Evolutionary conservation across 1,140 invertebrate genomes (phyloP).

Genomic region (Bombyx mori): DNA sequence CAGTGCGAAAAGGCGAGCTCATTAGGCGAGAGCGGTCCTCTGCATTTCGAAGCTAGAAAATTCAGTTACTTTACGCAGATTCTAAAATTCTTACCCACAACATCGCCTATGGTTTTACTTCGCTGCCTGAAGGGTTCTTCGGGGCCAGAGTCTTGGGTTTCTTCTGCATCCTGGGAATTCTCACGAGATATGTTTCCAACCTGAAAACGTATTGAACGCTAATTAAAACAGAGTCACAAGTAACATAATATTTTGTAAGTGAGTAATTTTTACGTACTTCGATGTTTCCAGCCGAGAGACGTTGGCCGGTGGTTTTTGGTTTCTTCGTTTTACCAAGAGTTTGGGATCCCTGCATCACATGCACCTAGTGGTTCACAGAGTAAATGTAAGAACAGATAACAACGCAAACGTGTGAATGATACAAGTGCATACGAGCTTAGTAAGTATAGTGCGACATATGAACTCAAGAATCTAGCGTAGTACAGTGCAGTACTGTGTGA

Average conservation of each 20-base stretch:
- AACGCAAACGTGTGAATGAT: too few relatives aligned
- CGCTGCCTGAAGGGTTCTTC: slow-evolving; percentile 81
- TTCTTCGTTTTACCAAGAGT: slow-evolving; percentile 82
- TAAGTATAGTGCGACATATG: too few relatives aligned
- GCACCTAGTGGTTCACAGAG: slow-evolving; percentile 46
- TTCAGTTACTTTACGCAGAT: too few relatives aligned
- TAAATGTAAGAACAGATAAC: too few relatives aligned
- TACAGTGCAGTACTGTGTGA: too few relatives aligned
- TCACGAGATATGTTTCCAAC: slow-evolving; percentile 80
- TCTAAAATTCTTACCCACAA: slow-evolving; percentile 72
- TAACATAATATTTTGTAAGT: neutral
- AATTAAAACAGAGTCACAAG: slow-evolving; percentile 2
- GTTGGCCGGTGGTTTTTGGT: slow-evolving; percentile 78
- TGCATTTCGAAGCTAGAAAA: too few relatives aligned
- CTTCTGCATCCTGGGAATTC: slow-evolving; percentile 72
- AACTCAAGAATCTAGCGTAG: too few relatives aligned
- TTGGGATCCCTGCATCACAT: slow-evolving; percentile 78
- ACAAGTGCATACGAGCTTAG: too few relatives aligned
- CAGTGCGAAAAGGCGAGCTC: too few relatives aligned
- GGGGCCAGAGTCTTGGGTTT: slow-evolving; percentile 65
- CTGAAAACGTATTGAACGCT: slow-evolving; percentile 18
- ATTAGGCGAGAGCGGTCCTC: too few relatives aligned
- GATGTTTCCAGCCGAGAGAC: slow-evolving; percentile 91
- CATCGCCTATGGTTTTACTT: slow-evolving; percentile 92
- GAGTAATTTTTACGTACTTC: slow-evolving; percentile 61